Conservation (phyloP, 2,888 invertebrate genomes). For the Drosophila colorata region DNA sequence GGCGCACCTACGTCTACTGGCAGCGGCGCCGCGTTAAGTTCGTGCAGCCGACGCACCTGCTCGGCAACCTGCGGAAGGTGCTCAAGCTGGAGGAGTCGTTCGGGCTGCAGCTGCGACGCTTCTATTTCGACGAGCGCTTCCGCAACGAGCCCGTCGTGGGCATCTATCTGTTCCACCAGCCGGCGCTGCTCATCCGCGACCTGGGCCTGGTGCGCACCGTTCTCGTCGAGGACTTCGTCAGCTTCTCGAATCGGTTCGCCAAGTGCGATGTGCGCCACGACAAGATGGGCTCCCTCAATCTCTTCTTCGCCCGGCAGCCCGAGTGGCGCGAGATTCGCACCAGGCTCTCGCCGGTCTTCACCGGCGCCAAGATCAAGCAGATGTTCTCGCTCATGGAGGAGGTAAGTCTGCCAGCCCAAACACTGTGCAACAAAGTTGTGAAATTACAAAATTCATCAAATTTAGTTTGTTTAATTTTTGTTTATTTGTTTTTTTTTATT, state of each 20-base stretch:
- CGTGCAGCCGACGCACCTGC: constrained; percentile 83
- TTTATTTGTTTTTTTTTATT: too few relatives aligned
- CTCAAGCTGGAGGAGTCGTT: constrained; percentile 80
- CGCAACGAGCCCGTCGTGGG: constrained; percentile 82
- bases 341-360: constrained; percentile 86
- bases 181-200: constrained; percentile 85
- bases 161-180: constrained; percentile 86
- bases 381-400: constrained; percentile 84
- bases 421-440: constrained; percentile 47
- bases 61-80: constrained; percentile 85
- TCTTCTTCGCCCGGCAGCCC: constrained; percentile 86
- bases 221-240: constrained; percentile 86
- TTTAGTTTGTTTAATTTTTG: background rate
- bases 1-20: constrained; percentile 85
- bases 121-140: constrained; percentile 82
- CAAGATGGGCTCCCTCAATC: constrained; percentile 84
- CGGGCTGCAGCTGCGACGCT: constrained; percentile 81
- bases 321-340: constrained; percentile 85
- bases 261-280: constrained; percentile 82
- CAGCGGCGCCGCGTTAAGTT: constrained; percentile 83
- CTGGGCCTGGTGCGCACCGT: constrained; percentile 85
- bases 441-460: too few relatives aligned
- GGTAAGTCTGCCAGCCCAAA: constrained; percentile 59
- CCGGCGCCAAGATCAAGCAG: constrained; percentile 84
- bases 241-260: constrained; percentile 83